These are phyloP conservation scores for Diloba caeruleocephala DNA, from an alignment of 2,888 invertebrate genomes.

Conservation along the genomic window DNA sequence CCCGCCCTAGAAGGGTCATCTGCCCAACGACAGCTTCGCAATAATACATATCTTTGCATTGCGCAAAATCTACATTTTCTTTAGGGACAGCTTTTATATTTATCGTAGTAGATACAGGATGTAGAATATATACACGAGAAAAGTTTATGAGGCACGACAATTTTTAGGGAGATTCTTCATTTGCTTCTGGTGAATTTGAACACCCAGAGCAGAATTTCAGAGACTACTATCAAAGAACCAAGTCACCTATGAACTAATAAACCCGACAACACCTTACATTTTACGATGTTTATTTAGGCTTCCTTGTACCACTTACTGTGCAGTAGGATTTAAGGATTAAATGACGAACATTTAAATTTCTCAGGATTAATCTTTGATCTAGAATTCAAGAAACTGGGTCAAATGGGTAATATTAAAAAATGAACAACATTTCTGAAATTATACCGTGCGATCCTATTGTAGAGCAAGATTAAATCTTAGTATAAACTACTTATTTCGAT, in stretches of 20 bases:
- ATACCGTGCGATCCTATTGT: slow-evolving; percentile 52
- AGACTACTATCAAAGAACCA: too few species aligned
- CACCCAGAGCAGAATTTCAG: too few species aligned
- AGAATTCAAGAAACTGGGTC: slow-evolving; percentile 34
- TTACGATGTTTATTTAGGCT: slow-evolving; percentile 15
- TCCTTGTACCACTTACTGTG: slow-evolving; percentile 25
- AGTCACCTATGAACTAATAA: slow-evolving; percentile 5
- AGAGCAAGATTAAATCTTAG: slow-evolving; percentile 44
- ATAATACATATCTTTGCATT: slow-evolving; percentile 30
- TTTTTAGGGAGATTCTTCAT: too few species aligned
- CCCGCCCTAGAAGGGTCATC: slow-evolving; percentile 85
- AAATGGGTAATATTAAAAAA: slow-evolving; percentile 34
- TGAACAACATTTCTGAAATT: slow-evolving; percentile 29
- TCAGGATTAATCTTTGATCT: slow-evolving; percentile 39
- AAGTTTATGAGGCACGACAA: too few species aligned
- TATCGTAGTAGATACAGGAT: too few species aligned
- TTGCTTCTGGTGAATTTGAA: too few species aligned
- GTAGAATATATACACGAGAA: too few species aligned
- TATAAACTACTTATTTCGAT: slow-evolving; percentile 41
- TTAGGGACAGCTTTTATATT: too few species aligned
- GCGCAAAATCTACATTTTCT: slow-evolving; percentile 21
- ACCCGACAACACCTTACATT: slow-evolving; percentile 6
- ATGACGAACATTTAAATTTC: slow-evolving; percentile 27
- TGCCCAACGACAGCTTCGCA: slow-evolving; percentile 58
- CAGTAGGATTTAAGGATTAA: slow-evolving; percentile 5